These are phyloP conservation scores for Acrocephalus arundinaceus DNA, from an alignment of 2,113 vertebrate species.

Conservation along the genomic window DNA sequence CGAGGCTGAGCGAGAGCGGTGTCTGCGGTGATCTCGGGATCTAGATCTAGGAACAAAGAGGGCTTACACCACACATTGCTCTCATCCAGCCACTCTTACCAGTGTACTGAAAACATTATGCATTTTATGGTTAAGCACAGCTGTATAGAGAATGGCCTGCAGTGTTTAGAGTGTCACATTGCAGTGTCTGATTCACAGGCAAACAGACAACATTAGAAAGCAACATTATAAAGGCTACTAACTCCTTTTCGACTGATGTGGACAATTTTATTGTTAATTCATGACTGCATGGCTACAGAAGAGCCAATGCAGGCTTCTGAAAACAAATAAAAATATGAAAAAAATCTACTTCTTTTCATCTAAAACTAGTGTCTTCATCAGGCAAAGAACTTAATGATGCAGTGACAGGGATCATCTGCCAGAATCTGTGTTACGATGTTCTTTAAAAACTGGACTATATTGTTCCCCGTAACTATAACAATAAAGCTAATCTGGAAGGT, in stretches of 20 bases:
- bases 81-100: neutral
- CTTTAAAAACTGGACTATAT: neutral
- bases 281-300: neutral
- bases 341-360: neutral
- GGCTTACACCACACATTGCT: neutral
- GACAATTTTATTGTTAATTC: neutral
- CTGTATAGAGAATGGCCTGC: neutral
- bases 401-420: neutral
- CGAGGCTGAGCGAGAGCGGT: slow-evolving; percentile 80
- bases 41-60: slow-evolving; percentile 68
- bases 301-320: neutral
- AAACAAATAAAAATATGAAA: neutral
- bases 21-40: slow-evolving; percentile 79
- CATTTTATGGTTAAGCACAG: neutral
- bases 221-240: neutral
- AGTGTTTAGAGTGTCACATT: neutral
- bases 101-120: neutral
- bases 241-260: neutral
- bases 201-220: neutral
- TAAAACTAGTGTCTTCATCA: neutral
- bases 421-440: neutral
- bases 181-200: neutral
- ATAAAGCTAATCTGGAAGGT: neutral
- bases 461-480: neutral
- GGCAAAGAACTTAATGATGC: neutral